Conservation (phyloP, 2,888 invertebrate genomes). For the Podotricha telesiphe region DNA sequence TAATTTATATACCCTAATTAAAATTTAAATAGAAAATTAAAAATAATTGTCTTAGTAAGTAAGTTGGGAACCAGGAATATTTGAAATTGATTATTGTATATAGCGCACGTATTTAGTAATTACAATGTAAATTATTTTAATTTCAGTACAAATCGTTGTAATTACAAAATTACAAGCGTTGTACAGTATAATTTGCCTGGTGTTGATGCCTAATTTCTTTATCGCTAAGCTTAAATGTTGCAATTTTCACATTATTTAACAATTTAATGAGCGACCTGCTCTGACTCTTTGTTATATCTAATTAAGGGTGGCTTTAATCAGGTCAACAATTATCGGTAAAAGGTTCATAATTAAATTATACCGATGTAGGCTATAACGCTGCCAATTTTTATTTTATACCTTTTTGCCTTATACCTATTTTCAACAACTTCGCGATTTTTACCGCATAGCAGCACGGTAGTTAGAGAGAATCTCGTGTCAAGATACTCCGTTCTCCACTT, state of each 20-base stretch:
- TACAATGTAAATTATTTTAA: background rate
- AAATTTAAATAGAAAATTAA: too few relatives aligned
- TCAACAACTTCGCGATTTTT: too few relatives aligned
- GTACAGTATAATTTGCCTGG: conserved; percentile 14
- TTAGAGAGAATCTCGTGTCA: too few relatives aligned
- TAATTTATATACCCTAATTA: too few relatives aligned
- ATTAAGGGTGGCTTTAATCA: conserved; percentile 15
- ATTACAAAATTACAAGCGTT: conserved; percentile 24
- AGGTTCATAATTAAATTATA: background rate
- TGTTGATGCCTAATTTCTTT: conserved; percentile 25
- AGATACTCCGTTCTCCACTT: too few relatives aligned
- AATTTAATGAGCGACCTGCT: conserved; percentile 14
- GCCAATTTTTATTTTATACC: too few relatives aligned
- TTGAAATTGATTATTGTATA: background rate
- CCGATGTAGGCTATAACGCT: background rate
- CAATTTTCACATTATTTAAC: conserved; percentile 27
- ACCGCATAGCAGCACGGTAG: too few relatives aligned
- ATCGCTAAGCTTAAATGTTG: conserved; percentile 21
- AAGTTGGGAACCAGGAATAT: too few relatives aligned
- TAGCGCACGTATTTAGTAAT: background rate
- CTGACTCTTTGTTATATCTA: conserved; percentile 12
- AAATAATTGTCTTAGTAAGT: too few relatives aligned
- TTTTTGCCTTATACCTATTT: too few relatives aligned
- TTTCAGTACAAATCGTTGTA: background rate
- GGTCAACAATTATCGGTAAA: conserved; percentile 11